phyloP scores from a whole-genome alignment of 2,797 vertebrate genomes.

The Falco columbarius region DNA sequence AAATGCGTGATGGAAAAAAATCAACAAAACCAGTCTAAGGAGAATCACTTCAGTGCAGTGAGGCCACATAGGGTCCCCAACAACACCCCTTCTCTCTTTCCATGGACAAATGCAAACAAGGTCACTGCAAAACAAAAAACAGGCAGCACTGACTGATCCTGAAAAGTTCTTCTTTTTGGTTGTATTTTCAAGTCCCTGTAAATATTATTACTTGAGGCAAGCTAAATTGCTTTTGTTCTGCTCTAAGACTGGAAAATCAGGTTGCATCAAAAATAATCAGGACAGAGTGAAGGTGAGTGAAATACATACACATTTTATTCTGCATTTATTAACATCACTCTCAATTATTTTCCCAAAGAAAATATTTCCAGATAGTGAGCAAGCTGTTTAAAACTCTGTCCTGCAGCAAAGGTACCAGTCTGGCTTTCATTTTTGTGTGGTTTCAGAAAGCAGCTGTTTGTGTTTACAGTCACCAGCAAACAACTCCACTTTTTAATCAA shows the following conservation, averaged over 20 bases:
- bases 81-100: neutral
- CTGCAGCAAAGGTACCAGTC: neutral
- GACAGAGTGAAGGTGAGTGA: neutral
- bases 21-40: neutral
- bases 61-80: neutral
- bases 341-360: neutral
- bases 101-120: neutral
- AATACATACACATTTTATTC: neutral
- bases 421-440: slow-evolving; percentile 24
- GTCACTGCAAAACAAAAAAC: neutral
- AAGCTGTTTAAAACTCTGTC: neutral
- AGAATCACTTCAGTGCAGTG: neutral
- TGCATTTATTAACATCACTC: slow-evolving; percentile 14
- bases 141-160: neutral
- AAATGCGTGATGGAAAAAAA: neutral
- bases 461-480: slow-evolving; percentile 56
- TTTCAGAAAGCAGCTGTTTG: slow-evolving; percentile 64
- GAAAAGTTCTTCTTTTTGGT: neutral
- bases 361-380: neutral
- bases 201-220: neutral
- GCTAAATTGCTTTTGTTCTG: neutral
- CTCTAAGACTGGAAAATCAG: neutral
- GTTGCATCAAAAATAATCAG: neutral
- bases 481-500: slow-evolving; percentile 63
- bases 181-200: neutral